Conservation (phyloP, 2,888 invertebrate genomes). For the Drosophila fulvimacula region DNA sequence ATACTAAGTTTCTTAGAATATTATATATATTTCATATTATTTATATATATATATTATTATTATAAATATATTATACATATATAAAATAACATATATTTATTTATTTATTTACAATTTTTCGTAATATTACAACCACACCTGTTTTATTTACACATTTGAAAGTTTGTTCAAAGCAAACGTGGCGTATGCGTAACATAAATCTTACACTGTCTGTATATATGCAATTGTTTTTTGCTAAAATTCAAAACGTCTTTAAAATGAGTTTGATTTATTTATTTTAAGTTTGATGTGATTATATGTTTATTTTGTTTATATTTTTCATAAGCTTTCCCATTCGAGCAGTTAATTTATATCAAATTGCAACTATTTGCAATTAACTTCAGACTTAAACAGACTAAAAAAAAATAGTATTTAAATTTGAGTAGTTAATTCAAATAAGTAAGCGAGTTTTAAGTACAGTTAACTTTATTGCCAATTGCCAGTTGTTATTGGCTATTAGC, state of each 20-base stretch:
- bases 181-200: conserved; percentile 20
- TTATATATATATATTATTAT: too few species aligned
- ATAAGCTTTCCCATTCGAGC: not conserved
- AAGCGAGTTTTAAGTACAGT: conserved; percentile 8
- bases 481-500: conserved; percentile 21
- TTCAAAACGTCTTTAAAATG: not conserved
- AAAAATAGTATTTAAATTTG: not conserved
- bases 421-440: conserved; percentile 12
- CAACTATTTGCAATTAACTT: conserved; percentile 15
- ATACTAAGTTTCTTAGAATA: not conserved
- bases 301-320: not conserved
- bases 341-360: conserved; percentile 19
- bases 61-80: too few species aligned
- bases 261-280: conserved; percentile 1
- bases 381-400: not conserved
- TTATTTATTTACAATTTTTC: not conserved
- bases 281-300: not conserved
- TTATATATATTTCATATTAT: too few species aligned
- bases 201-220: not conserved
- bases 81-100: too few species aligned
- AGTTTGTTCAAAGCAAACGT: not conserved
- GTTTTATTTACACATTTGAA: not conserved
- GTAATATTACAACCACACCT: not conserved
- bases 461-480: conserved; percentile 24
- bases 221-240: conserved; percentile 3